Conservation (phyloP, 2,888 invertebrate species). For the Herminia tarsipennalis region DNA sequence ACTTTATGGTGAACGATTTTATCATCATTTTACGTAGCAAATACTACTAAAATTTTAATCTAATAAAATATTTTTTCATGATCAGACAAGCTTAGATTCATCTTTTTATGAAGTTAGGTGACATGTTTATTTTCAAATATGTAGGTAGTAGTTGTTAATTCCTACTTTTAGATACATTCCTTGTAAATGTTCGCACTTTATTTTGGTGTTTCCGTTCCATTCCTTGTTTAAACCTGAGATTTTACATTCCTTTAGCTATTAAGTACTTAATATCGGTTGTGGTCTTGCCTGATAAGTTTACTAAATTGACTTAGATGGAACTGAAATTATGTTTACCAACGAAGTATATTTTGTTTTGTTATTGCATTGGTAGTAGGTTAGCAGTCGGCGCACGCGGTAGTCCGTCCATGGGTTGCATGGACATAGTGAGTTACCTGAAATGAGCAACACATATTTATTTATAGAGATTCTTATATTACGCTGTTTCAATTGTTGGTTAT, state of each 20-base stretch:
- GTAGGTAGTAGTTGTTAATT: conserved; percentile 51
- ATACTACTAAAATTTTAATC: conserved; percentile 22
- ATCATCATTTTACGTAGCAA: conserved; percentile 43
- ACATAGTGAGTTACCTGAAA: conserved; percentile 83
- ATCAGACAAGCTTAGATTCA: conserved; percentile 10
- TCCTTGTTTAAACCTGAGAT: conserved; percentile 60
- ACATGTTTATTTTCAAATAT: conserved; percentile 17
- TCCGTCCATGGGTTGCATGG: conserved; percentile 63
- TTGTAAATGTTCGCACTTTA: conserved; percentile 51
- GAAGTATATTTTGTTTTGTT: conserved; percentile 79
- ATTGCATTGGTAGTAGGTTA: conserved; percentile 67
- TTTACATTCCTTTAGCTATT: conserved; percentile 83
- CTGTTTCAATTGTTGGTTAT: conserved; percentile 79
- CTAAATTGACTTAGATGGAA: conserved; percentile 80
- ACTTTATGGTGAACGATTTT: conserved; percentile 47
- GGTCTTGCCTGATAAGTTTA: conserved; percentile 87
- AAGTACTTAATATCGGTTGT: conserved; percentile 87
- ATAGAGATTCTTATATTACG: conserved; percentile 76
- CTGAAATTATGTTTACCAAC: conserved; percentile 84
- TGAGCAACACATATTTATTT: conserved; percentile 78
- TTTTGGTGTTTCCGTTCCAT: conserved; percentile 66
- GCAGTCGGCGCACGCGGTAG: conserved; percentile 56
- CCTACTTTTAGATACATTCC: conserved; percentile 35
- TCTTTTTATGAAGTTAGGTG: conserved; percentile 18
- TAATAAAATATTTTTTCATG: conserved; percentile 9